Evolutionary conservation across 2,888 invertebrate species (phyloP), one percentile per base, ranked within the genome.

Genomic region (Sphaeridia pumilis): DNA sequence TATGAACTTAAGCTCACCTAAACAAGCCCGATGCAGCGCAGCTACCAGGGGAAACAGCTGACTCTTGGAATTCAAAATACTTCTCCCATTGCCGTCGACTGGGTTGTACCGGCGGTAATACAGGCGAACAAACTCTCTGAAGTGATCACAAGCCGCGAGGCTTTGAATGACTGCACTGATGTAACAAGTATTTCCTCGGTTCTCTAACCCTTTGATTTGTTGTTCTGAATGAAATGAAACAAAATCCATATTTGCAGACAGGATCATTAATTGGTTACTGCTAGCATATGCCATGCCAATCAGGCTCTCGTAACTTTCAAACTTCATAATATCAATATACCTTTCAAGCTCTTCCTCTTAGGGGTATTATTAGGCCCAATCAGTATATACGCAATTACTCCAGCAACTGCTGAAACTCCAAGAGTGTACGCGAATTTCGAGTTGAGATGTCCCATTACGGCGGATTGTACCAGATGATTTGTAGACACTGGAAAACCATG

Each of bases 101-200:
- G 51, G 51, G 22, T 51, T 51, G 25, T 46, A 47, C 4, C 31
- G 31, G 5, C 26, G 41, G 28, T 38, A 46, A 17, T 46, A 47
- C 20, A 21, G 20, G 17, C 28, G 28, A 7, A 47, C 5, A 41
- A 46, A 52, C 17, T 38, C 17, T 25, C 25, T 38, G 21, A 52
- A 52, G 34, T 52, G 46, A 24, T 41, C 46, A 52, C 52, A 52
- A 14, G 52, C 46, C 17, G 52, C 52, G 17, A 52, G 28, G 26
- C 52, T 46, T 25, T 52, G 52, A 10, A 52, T 27, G 21, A 52
- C 47, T 47, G 52, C 52, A 42, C 46, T 46, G 20, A 52, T 35
- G 26, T 52, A 52, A 21, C 52, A 52, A 2, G 52, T 52, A 3
- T 27, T 31, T 17, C 52, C 52, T 47, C 46, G 27, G 25, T 52